Evolutionary conservation across 1,140 invertebrate species (phyloP), one percentile per base, ranked within the genome.

Genomic region (Diabrotica undecimpunctata): DNA sequence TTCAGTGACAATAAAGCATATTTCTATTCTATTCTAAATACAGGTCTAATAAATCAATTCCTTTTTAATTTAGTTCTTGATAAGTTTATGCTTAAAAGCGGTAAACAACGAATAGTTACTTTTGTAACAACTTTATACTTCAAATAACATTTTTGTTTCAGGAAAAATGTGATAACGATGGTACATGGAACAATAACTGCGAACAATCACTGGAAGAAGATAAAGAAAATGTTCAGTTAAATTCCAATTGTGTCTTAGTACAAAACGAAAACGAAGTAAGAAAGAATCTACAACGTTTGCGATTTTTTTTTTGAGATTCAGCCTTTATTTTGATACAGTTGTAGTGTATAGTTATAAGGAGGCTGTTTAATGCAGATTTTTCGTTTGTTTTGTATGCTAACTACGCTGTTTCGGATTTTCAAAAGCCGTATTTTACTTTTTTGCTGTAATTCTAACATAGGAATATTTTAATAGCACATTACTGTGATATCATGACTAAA

Each of bases 191-290:
- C 61, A 62, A 62, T 62, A 62, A 62, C 13, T 54, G 12, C 37
- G 61, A 62, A 62, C 61, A 62, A 62, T 62, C 61, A 62, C 38
- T 13, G 14, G 61, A 62, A 55, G 61, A 54, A 62, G 54, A 62
- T 13, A 62, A 62, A 54, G 61, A 62, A 62, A 62, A 62, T 62
- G 61, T 62, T 54, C 52, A 62, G 35, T 39, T 62, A 62, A 62
- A 62, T 39, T 54, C 61, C 61, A 39, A 46, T 54, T 39, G 61
- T 62, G 61, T 62, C 61, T 62, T 62, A 62, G 13, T 39, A 51
- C 35, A 39, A 6, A 54, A 62, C 35, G 37, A 54, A 54, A 62
- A 62, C 53, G 9, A 62, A 62, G 61, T 62, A 53, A 62, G 61
- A 38, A 25, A 52, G 7, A 41, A 37, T 57, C 14, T 25, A 7